These are phyloP conservation scores for Dasyurus viverrinus DNA, from an alignment of 2,113 vertebrate genomes.

Conservation along the genomic window DNA sequence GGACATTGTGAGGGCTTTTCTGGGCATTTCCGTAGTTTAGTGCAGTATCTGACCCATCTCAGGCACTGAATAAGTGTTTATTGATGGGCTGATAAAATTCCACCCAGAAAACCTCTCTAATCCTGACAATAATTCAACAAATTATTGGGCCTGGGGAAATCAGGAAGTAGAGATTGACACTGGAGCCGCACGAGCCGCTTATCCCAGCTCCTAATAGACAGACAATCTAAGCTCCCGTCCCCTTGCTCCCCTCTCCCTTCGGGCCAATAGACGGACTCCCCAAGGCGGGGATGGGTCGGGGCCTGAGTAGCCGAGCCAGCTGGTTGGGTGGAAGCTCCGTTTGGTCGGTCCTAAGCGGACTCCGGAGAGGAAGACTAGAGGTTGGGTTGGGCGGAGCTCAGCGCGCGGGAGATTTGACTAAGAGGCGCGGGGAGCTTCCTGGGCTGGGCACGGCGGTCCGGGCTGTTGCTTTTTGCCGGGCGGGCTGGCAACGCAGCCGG, in stretches of 20 bases:
- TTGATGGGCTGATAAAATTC: background rate
- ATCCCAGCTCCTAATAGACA: background rate
- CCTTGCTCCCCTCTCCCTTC: background rate
- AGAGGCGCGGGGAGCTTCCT: accelerated
- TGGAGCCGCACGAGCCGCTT: too few species aligned
- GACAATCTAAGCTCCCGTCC: background rate
- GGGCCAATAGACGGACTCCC: background rate
- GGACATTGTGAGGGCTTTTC: background rate
- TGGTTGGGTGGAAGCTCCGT: background rate
- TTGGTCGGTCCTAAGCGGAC: background rate
- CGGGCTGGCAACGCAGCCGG: accelerated
- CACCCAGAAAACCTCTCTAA: background rate
- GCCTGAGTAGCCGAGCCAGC: accelerated
- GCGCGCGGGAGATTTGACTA: constrained; percentile 60
- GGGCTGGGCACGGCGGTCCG: accelerated
- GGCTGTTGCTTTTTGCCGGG: accelerated
- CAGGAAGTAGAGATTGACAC: background rate
- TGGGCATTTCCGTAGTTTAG: too few species aligned
- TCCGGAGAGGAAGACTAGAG: accelerated
- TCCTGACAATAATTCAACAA: background rate
- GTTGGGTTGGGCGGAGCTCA: background rate
- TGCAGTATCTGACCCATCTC: background rate
- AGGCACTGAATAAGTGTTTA: background rate
- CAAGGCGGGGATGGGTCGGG: accelerated
- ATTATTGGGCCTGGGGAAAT: background rate